Base-by-base conservation (phyloP, 2,113 vertebrate species). In the Nesoenas mayeri region DNA sequence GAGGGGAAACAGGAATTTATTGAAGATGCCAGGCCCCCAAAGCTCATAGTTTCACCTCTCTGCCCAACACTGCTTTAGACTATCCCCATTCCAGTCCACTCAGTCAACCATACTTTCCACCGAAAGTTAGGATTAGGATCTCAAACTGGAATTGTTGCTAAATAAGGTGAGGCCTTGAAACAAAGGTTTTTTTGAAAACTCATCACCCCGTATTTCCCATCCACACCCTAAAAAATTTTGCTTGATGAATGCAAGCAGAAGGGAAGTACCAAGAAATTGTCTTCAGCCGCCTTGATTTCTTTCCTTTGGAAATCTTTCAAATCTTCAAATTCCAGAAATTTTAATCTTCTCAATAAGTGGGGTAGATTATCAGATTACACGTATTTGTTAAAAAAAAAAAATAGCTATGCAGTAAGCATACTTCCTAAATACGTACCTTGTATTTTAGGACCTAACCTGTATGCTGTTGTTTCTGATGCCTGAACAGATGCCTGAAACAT, bases 201-300 rank as follows among this genome's bases (percentile, higher is more conserved):
- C 10, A 34, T 10, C 28, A 56, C 1, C 1, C 42, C 60, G 1
- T 24, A 16, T 60, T 83, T 86, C 29, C 50, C 12, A 57, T 69
- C 26, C 42, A 32, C 0, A 0, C 1, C 4, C 5, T 66, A 34
- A 73, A 64, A 60, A 40, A 1, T 38, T 18, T 12, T 81, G 5
- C 24, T 81, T n/a, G 29, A 9, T 18, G 19, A 83, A 79, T 25
- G 51, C 2, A 42, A 88, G 31, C 4, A 54, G 48, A 84, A 51
- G 17, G 25, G 20, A 86, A 51, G 2, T 48, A 28, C 14, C 56
- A 61, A 40, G 8, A 2, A 38, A 8, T 50, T 89, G 25, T 62
- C 31, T 81, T 65, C 10, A 75, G 7, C 24, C 16, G 34, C 12
- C 11, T 89, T 31, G 31, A 13, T 34, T 57, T 66, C 5, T 50